Base-by-base conservation (phyloP, 2,113 vertebrate genomes). In the Grantiella picta region DNA sequence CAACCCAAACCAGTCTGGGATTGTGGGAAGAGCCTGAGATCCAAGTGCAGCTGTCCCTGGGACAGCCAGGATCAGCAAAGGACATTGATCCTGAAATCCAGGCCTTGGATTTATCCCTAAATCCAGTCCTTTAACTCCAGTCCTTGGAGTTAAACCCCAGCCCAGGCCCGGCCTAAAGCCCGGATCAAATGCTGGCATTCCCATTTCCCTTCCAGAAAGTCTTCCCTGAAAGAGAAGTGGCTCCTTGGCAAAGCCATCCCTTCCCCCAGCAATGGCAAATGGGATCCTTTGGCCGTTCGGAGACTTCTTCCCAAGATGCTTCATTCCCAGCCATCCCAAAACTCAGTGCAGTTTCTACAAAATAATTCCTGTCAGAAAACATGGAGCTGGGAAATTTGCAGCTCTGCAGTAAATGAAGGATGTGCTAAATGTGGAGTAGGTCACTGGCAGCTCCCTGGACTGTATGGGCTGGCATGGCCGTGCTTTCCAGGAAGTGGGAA, bases 161-260 rank as follows among this genome's bases (percentile, higher is more conserved):
- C 15, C 10, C 44, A n/a, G 35, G 35, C 49, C 44, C 53, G 24
- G 44, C 44, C 49, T 12, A 27, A n/a, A 53, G 56, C 47, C 17
- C 0, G 0, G 0, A 11, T 16, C 36, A 38, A 50, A 69, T 36
- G 20, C 0, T 80, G 53, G 24, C 18, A 47, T 72, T 56, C 38
- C 12, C 44, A 21, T 52, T 76, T 56, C 35, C 54, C 40, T 69
- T 60, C 57, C 63, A 61, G 38, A 40, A 76, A 64, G 29, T 36
- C 33, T 5, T 20, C 10, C 35, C 36, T 36, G 5, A 42, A 50
- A 68, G 49, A 50, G 47, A 65, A 40, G 9, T 5, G 23, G 33
- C 45, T 38, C 23, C 23, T 66, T 2, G 49, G 36, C 47, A 47
- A 35, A 72, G 27, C 29, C n/a, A 4, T 4, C 56, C 31, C 50